These are phyloP conservation scores for Capreolus pygargus DNA, from an alignment of 2,113 vertebrate genomes.

Conservation along the genomic window DNA sequence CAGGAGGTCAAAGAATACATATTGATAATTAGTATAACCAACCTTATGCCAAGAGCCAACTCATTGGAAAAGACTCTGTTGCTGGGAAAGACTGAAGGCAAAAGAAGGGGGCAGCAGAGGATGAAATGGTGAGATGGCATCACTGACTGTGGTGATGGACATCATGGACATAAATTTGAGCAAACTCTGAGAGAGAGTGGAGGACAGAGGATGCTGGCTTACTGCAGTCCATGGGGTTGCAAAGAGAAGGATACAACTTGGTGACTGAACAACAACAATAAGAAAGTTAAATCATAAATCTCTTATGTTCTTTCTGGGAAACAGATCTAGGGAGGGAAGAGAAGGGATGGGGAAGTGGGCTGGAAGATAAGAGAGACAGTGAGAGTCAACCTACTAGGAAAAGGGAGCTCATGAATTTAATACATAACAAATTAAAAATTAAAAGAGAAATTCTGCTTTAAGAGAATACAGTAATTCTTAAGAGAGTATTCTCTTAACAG, in stretches of 20 bases:
- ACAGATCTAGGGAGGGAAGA: background rate
- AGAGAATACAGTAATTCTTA: background rate
- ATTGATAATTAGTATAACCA: background rate
- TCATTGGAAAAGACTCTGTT: background rate
- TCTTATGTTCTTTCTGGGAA: background rate
- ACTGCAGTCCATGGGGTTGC: background rate
- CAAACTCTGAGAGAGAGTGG: background rate
- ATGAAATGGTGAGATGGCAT: background rate
- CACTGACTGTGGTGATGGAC: background rate
- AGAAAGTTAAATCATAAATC: background rate
- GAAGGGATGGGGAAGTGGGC: background rate
- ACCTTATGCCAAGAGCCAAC: background rate
- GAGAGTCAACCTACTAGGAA: background rate
- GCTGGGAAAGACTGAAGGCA: background rate
- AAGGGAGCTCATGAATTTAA: background rate
- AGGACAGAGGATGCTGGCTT: background rate
- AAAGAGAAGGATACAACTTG: background rate
- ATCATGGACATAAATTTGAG: background rate
- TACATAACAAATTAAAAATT: background rate
- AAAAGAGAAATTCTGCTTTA: background rate
- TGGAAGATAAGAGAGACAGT: background rate
- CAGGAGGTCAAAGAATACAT: background rate
- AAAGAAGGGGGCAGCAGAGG: background rate
- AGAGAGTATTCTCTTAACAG: background rate
- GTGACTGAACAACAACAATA: background rate